These are phyloP conservation scores for Ophion ventricosus DNA, from an alignment of 2,888 invertebrate genomes.

Conservation along the genomic window DNA sequence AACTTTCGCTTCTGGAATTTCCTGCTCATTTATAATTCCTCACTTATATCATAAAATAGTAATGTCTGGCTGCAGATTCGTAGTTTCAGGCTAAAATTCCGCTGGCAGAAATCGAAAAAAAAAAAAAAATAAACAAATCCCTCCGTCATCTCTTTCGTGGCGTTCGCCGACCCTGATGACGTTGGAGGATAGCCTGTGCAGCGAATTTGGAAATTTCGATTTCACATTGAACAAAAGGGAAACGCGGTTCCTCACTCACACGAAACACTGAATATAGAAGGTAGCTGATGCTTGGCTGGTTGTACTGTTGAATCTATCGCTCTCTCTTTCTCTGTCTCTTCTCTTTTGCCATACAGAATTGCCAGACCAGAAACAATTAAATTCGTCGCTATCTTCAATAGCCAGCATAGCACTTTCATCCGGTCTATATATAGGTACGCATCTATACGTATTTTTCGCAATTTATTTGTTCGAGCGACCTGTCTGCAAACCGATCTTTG, in stretches of 20 bases:
- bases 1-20: too few relatives aligned
- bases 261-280: constrained; percentile 47
- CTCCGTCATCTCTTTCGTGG: neutral
- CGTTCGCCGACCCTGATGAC: constrained; percentile 46
- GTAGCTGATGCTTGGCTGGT: too few relatives aligned
- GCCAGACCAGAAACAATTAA: constrained; percentile 82
- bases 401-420: constrained; percentile 71
- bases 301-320: too few relatives aligned
- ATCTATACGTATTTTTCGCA: neutral
- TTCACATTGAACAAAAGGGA: constrained; percentile 56
- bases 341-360: constrained; percentile 73
- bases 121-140: neutral
- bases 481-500: too few relatives aligned
- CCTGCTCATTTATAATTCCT: too few relatives aligned
- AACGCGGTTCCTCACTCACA: constrained; percentile 11
- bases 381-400: constrained; percentile 78
- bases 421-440: constrained; percentile 18
- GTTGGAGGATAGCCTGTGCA: constrained; percentile 5
- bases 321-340: constrained; percentile 44
- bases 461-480: constrained; percentile 23
- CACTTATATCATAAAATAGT: too few relatives aligned
- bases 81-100: too few relatives aligned
- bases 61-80: too few relatives aligned
- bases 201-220: constrained; percentile 53
- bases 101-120: too few relatives aligned